These are phyloP conservation scores for Caenorhabditis drosophilae DNA, from an alignment of 2,888 invertebrate species.

Conservation along the genomic window DNA sequence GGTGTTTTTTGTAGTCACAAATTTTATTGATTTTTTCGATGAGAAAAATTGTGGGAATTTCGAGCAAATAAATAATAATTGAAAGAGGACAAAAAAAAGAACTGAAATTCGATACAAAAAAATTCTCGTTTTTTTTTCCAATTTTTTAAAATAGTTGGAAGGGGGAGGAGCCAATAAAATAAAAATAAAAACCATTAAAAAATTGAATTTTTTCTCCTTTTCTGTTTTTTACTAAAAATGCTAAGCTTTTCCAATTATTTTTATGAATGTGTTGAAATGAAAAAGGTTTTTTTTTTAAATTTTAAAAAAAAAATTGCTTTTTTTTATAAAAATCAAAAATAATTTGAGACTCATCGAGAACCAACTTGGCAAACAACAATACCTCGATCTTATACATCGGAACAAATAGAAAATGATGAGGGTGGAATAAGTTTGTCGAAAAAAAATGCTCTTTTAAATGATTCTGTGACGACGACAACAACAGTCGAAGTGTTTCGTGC, in stretches of 20 bases:
- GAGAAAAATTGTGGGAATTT: slow-evolving; percentile 4
- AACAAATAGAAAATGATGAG: neutral
- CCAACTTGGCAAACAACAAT: slow-evolving; percentile 25
- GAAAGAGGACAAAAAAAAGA: neutral
- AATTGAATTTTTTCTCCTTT: neutral
- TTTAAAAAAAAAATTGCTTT: neutral
- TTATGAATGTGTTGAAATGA: slow-evolving; percentile 1
- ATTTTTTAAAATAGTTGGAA: slow-evolving; percentile 2
- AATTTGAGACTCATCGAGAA: slow-evolving; percentile 25
- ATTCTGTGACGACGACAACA: slow-evolving; percentile 43
- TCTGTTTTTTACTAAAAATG: neutral
- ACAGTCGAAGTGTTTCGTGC: slow-evolving; percentile 50
- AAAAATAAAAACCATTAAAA: neutral
- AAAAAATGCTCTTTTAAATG: slow-evolving; percentile 40
- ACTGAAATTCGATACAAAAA: slow-evolving; percentile 3
- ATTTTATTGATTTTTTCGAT: slow-evolving; percentile 2
- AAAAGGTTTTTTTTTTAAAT: no score
- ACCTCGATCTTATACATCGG: slow-evolving; percentile 11
- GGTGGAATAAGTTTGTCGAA: slow-evolving; percentile 30
- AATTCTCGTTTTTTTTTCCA: no score
- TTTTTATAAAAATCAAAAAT: neutral
- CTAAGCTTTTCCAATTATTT: neutral
- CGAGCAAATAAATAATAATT: no score
- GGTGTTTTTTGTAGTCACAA: neutral
- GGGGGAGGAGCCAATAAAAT: slow-evolving; percentile 1